These are phyloP conservation scores for Neodon shergylaensis DNA, from an alignment of 2,113 vertebrate genomes.

Conservation along the genomic window DNA sequence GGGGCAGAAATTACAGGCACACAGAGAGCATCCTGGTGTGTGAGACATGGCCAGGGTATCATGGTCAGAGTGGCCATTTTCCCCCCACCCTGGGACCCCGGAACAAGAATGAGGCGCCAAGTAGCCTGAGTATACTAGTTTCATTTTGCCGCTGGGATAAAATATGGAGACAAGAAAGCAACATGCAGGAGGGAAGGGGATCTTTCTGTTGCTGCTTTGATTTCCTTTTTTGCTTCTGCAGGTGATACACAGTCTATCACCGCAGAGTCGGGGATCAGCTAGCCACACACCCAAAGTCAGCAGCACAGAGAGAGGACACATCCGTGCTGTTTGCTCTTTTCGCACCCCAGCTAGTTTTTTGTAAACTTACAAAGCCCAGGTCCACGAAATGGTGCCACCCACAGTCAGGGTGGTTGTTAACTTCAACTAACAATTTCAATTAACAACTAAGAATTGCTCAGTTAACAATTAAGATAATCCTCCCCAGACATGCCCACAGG, in stretches of 20 bases:
- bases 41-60: background rate
- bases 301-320: background rate
- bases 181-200: background rate
- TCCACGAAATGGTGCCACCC: rapidly evolving
- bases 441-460: background rate
- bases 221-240: background rate
- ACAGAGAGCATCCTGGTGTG: background rate
- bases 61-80: background rate
- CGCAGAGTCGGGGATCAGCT: background rate
- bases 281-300: background rate
- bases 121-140: too few species aligned
- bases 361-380: background rate
- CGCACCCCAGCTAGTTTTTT: background rate
- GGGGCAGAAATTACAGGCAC: background rate
- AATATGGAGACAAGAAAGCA: too few species aligned
- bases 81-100: background rate
- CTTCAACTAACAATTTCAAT: background rate
- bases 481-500: background rate
- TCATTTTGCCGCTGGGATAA: background rate
- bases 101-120: background rate
- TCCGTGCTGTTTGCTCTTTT: background rate
- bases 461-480: background rate
- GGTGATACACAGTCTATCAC: too few species aligned
- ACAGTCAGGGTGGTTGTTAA: background rate
- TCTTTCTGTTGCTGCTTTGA: too few species aligned